A percentile compares a stretch with the other conserved stretches of the same genome.
Evolutionary conservation across 2,113 vertebrate species (phyloP).

Genomic region (Ailurus styani): DNA sequence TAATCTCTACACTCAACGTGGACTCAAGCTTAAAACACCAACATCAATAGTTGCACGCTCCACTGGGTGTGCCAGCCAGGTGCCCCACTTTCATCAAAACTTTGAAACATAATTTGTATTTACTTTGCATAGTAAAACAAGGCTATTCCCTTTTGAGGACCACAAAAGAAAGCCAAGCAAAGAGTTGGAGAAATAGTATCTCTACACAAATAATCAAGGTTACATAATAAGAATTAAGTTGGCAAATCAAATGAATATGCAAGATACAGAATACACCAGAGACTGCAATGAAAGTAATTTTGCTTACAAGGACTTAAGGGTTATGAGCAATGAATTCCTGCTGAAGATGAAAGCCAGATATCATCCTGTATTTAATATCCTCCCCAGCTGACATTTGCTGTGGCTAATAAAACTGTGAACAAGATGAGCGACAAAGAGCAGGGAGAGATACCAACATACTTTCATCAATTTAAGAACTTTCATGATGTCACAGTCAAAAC

Average conservation of each 20-base stretch:
- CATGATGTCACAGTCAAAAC: neutral
- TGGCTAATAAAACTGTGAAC: neutral
- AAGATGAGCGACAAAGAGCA: neutral
- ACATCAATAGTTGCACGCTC: neutral
- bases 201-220: neutral
- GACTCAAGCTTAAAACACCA: neutral
- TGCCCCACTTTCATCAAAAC: neutral
- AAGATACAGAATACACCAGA: slow-evolving; percentile 1
- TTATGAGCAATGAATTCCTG: neutral
- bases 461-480: neutral
- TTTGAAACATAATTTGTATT: neutral
- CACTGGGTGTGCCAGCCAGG: neutral
- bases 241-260: neutral
- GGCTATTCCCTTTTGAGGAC: neutral
- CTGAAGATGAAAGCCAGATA: neutral
- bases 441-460: neutral
- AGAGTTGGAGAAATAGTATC: neutral
- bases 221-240: neutral
- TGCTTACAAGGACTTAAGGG: neutral
- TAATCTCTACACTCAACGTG: neutral
- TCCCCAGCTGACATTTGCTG: neutral
- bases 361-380: neutral
- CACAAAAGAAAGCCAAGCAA: slow-evolving; percentile 21
- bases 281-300: neutral
- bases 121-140: slow-evolving; percentile 13